Conservation (phyloP, 1,140 invertebrate genomes). For the Coelopa frigida region DNA sequence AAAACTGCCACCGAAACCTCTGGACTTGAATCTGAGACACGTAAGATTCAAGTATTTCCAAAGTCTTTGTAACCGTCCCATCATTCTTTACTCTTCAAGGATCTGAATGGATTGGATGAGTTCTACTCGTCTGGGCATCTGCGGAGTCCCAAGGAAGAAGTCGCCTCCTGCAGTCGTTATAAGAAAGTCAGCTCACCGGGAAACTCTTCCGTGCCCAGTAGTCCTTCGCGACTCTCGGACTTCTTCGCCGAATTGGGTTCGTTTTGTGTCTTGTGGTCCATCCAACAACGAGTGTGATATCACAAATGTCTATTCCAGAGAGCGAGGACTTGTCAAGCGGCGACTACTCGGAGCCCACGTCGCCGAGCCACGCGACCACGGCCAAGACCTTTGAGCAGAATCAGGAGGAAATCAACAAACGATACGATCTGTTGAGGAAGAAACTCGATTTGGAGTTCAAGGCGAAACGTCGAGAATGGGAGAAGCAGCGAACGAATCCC, state of each 20-base stretch:
- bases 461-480: conserved; percentile 65
- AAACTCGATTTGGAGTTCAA: conserved; percentile 66
- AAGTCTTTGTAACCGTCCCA: not conserved
- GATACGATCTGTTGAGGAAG: conserved; percentile 58
- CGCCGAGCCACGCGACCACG: conserved; percentile 24
- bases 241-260: conserved; percentile 55
- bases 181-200: conserved; percentile 26
- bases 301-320: conserved; percentile 19
- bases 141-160: conserved; percentile 35
- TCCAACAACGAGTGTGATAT: not conserved
- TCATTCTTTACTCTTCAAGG: conserved; percentile 14
- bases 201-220: conserved; percentile 57
- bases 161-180: conserved; percentile 17
- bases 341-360: conserved; percentile 38
- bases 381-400: conserved; percentile 29
- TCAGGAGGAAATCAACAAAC: conserved; percentile 51
- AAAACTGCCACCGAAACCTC: conserved; percentile 33
- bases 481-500: conserved; percentile 30
- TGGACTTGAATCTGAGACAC: conserved; percentile 32
- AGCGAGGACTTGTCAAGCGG: conserved; percentile 43
- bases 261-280: not conserved
- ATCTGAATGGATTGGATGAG: conserved; percentile 42
- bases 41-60: conserved; percentile 11
- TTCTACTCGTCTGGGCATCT: conserved; percentile 26
- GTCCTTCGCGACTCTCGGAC: conserved; percentile 54